Conservation (phyloP, 2,888 invertebrate species). For the Drosophila flavopinicola region DNA sequence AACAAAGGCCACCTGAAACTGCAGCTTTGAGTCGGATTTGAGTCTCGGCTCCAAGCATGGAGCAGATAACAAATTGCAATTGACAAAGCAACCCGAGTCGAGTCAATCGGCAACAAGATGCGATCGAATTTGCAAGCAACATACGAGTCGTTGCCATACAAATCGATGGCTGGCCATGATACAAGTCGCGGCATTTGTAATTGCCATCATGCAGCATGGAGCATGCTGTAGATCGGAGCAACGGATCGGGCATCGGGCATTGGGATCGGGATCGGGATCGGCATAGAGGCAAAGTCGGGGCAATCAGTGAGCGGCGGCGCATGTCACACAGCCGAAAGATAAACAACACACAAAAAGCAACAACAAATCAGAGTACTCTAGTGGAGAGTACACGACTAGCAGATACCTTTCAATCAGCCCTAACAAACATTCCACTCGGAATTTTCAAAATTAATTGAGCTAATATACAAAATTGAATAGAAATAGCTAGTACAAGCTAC, state of each 20-base stretch:
- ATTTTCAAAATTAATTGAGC: too few species aligned
- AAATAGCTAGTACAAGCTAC: too few species aligned
- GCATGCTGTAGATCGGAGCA: slow-evolving; percentile 18
- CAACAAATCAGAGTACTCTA: neutral
- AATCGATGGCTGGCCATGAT: slow-evolving; percentile 82
- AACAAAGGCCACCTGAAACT: slow-evolving; percentile 38
- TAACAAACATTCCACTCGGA: too few species aligned
- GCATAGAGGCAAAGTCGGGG: slow-evolving; percentile 46
- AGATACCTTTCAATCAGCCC: slow-evolving; percentile 4
- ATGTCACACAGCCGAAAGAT: slow-evolving; percentile 58
- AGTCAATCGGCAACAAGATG: slow-evolving; percentile 75
- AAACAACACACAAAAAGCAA: slow-evolving; percentile 23
- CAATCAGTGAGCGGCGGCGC: slow-evolving; percentile 73
- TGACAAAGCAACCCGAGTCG: slow-evolving; percentile 78
- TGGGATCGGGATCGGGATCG: slow-evolving; percentile 8
- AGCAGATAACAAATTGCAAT: slow-evolving; percentile 82
- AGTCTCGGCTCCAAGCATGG: slow-evolving; percentile 30
- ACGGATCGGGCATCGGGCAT: neutral
- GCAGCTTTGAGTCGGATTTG: slow-evolving; percentile 21
- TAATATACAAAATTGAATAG: too few species aligned
- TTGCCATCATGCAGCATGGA: slow-evolving; percentile 53
- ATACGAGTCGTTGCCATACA: slow-evolving; percentile 63
- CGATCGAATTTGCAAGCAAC: slow-evolving; percentile 81
- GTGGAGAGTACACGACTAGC: neutral
- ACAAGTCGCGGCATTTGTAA: slow-evolving; percentile 79